These are phyloP conservation scores for Cantharis flavilabris DNA, from an alignment of 2,888 invertebrate genomes.

Conservation along the genomic window DNA sequence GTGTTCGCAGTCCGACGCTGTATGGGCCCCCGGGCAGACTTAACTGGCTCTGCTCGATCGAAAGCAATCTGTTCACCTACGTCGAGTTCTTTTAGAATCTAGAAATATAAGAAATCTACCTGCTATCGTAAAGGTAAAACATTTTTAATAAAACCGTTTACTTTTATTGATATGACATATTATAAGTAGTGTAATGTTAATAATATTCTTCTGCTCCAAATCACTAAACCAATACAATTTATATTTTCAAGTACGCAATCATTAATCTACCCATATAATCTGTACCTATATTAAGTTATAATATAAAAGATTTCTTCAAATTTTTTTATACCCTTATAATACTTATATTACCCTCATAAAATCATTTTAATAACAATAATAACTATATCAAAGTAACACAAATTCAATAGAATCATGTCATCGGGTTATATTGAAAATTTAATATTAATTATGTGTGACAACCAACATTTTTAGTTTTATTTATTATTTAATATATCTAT, in stretches of 20 bases:
- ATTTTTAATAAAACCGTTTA: not conserved
- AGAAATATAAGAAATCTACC: conserved; percentile 30
- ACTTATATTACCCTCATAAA: conserved; percentile 28
- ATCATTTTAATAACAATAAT: conserved; percentile 20
- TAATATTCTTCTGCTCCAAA: not conserved
- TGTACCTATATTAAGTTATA: conserved; percentile 21
- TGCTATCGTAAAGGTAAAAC: conserved; percentile 19
- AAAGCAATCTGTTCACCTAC: conserved; percentile 33
- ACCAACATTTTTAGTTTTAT: not conserved
- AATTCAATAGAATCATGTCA: conserved; percentile 4
- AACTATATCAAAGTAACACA: conserved; percentile 22
- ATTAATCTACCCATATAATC: conserved; percentile 30
- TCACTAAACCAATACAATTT: not conserved
- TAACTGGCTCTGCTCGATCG: conserved; percentile 31
- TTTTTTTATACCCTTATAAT: conserved; percentile 29
- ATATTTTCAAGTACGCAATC: not conserved
- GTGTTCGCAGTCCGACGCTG: conserved; percentile 35
- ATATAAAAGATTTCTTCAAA: conserved; percentile 14
- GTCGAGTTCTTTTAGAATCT: conserved; percentile 31
- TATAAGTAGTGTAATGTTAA: not conserved
- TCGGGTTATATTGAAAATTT: conserved; percentile 4
- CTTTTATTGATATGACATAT: not conserved
- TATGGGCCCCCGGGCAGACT: conserved; percentile 30
- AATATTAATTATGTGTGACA: conserved; percentile 2
- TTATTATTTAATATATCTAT: conserved; percentile 2